A percentile compares a stretch with the other conserved stretches of the same genome.
Evolutionary conservation across 1,140 invertebrate species (phyloP).

Genomic region (Sogatella furcifera): DNA sequence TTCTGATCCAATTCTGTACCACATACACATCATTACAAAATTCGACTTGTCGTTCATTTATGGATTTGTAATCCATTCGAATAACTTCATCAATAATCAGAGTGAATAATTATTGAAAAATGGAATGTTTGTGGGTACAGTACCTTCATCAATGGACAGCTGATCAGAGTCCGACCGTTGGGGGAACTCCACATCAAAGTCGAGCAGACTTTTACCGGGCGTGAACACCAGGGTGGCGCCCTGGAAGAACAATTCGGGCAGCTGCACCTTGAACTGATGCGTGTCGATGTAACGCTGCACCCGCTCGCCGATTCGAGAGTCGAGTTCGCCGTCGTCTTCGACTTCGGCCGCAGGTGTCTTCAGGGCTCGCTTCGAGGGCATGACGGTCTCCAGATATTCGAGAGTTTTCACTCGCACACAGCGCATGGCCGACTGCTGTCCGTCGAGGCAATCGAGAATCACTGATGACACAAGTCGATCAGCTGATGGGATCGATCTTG

Average conservation of each 20-base stretch:
- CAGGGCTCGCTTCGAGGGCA: neutral
- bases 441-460: constrained; percentile 55
- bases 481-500: constrained; percentile 30
- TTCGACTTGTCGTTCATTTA: no score
- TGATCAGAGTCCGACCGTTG: constrained; percentile 1
- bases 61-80: no score
- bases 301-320: constrained; percentile 60
- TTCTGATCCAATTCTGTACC: no score
- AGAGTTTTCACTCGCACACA: constrained; percentile 64
- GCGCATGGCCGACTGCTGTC: constrained; percentile 43
- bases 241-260: constrained; percentile 41
- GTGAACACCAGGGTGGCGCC: constrained; percentile 34
- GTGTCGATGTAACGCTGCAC: constrained; percentile 52
- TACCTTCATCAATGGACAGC: constrained; percentile 3
- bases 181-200: constrained; percentile 51
- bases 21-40: no score
- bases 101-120: no score
- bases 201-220: constrained; percentile 33
- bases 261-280: constrained; percentile 53
- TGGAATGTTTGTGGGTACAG: no score
- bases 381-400: constrained; percentile 46
- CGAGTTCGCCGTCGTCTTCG: constrained; percentile 42
- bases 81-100: no score
- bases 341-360: constrained; percentile 7
- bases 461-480: constrained; percentile 58